These are phyloP conservation scores for Chelidonichthys spinosus DNA, from an alignment of 2,797 vertebrate species.

Conservation along the genomic window DNA sequence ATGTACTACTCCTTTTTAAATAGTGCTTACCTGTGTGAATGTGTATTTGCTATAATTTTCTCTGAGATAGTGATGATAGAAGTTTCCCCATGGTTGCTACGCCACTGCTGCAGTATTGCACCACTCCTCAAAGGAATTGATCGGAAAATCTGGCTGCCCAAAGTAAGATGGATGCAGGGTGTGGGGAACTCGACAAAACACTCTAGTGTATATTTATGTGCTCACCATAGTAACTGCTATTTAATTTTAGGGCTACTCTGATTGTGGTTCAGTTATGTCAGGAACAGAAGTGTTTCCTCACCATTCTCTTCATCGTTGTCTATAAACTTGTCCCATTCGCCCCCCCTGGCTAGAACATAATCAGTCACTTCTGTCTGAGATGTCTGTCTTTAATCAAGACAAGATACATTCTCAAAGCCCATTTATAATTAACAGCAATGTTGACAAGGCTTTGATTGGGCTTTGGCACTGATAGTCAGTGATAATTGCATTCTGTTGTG, in stretches of 20 bases:
- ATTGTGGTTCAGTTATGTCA: conserved; percentile 46
- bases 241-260: conserved; percentile 36
- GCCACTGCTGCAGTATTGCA: no score
- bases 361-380: conserved; percentile 58
- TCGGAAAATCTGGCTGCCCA: no score
- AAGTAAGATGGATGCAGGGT: no score
- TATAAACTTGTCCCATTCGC: conserved; percentile 57
- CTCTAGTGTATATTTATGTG: no score
- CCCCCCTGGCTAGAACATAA: conserved; percentile 40
- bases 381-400: conserved; percentile 60
- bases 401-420: conserved; percentile 38
- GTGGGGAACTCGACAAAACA: no score
- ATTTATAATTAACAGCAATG: conserved; percentile 44
- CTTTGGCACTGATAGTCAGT: conserved; percentile 48
- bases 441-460: conserved; percentile 49
- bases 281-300: conserved; percentile 57
- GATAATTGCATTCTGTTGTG: conserved; percentile 60
- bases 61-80: no score
- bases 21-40: no score
- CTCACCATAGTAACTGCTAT: not conserved
- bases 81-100: no score
- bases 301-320: conserved; percentile 43
- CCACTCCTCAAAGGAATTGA: no score
- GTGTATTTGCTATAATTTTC: no score
- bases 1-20: no score